A percentile compares a stretch with the other conserved stretches of the same genome.
These are phyloP conservation scores for Myrmecophaga tridactyla DNA, from an alignment of 2,113 vertebrate species.

Conservation along the genomic window DNA sequence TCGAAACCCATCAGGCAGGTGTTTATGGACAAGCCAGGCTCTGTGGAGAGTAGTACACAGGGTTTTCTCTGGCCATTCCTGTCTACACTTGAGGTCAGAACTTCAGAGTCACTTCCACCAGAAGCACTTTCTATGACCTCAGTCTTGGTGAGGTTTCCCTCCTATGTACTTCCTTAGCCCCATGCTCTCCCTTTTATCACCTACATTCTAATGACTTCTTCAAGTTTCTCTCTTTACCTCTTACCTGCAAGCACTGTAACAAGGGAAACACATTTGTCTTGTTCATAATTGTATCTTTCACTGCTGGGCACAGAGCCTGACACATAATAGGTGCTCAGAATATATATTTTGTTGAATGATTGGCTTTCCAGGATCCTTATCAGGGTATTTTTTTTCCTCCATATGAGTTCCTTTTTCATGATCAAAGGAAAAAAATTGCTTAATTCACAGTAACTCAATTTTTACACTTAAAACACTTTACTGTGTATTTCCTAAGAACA, in stretches of 20 bases:
- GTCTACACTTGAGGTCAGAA: neutral
- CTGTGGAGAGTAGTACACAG: neutral
- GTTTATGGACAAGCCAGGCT: neutral
- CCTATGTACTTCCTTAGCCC: neutral
- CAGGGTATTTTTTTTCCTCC: neutral
- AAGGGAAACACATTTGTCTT: neutral
- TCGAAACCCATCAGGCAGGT: neutral
- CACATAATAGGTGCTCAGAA: neutral
- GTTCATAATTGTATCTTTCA: neutral
- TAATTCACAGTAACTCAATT: neutral
- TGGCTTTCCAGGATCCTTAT: neutral
- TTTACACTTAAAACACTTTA: neutral
- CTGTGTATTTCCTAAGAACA: neutral
- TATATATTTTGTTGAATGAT: neutral
- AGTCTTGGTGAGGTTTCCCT: neutral
- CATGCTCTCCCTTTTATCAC: neutral
- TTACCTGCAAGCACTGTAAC: neutral
- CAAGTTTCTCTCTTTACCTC: neutral
- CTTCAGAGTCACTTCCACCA: neutral
- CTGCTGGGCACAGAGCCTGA: neutral
- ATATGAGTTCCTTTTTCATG: constrained; percentile 9
- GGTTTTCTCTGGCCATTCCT: neutral
- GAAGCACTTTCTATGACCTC: neutral
- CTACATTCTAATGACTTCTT: neutral
- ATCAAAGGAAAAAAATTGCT: neutral